phyloP scores from a whole-genome alignment of 2,888 invertebrate genomes.

The Nephrotoma flavescens region DNA sequence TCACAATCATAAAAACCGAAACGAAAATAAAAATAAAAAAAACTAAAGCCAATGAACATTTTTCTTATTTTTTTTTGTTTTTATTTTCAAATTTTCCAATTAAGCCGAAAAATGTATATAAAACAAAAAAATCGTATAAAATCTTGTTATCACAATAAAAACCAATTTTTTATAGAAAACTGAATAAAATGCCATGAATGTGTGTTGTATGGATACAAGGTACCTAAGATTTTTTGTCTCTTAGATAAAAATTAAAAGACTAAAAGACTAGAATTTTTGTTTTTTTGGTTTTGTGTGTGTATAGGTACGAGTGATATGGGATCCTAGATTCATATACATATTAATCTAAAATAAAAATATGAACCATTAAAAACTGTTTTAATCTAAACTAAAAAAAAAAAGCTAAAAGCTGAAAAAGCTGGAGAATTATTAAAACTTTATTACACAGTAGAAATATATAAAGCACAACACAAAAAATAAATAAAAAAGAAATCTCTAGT shows the following conservation, averaged over 20 bases:
- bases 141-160: background rate
- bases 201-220: background rate
- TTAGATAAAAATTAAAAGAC: background rate
- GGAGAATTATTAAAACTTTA: background rate
- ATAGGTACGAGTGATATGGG: background rate
- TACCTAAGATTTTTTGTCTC: background rate
- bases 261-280: no score
- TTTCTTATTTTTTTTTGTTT: background rate
- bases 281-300: background rate
- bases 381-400: background rate
- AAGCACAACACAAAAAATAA: background rate
- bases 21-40: background rate
- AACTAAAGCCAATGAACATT: background rate
- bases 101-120: background rate
- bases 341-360: background rate
- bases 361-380: constrained; percentile 2
- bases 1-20: background rate
- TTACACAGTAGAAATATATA: background rate
- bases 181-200: background rate
- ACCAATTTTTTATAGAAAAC: background rate
- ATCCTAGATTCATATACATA: background rate
- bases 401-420: background rate
- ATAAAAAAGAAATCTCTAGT: constrained; percentile 1
- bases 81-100: background rate
- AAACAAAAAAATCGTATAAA: background rate